Evolutionary conservation across 2,888 invertebrate genomes (phyloP), one percentile per base, ranked within the genome.

Genomic region (Seira sanloemensis): DNA sequence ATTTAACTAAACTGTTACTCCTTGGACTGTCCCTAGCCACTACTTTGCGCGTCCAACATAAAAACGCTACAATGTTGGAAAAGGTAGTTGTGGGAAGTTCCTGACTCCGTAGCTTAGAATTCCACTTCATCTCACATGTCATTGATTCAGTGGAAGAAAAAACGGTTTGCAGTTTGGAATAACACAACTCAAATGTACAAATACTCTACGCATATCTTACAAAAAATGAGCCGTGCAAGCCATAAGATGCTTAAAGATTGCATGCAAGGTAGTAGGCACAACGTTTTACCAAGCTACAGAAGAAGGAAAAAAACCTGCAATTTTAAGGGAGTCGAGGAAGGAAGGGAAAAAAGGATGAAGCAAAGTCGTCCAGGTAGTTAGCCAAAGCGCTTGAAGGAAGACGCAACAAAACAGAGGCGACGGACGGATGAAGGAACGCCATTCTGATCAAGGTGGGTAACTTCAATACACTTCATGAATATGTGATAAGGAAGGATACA

Each of bases 11-110:
- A 73, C 66, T 83, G 65, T 1, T 50, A 50, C 58, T 77, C 82
- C 82, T 83, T 83, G 82, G 73, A 71, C 66, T 72, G 77, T 83
- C 82, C 46, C 82, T 73, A 67, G 19, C 72, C 81, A 72, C 74
- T 80, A 27, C 77, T 62, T 79, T 75, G n/a, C 12, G 50, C n/a
- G n/a, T n/a, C n/a, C n/a, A n/a, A n/a, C 50, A 50, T 50, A n/a
- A 50, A 50, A 50, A 50, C 12, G n/a, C 50, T 50, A 37, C n/a
- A 12, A 50, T 50, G 16, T 50, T 50, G 2, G 12, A 50, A n/a
- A 12, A n/a, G 50, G 16, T 50, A 18, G 50, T 12, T 2, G 50
- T 50, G 50, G n/a, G 50, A 50, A 50, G 50, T 50, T 7, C 16
- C 2, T 50, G 50, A 50, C 12, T n/a, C n/a, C n/a, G n/a, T n/a